Evolutionary conservation across 2,113 vertebrate species (phyloP).

Genomic region (Cromileptes altivelis): DNA sequence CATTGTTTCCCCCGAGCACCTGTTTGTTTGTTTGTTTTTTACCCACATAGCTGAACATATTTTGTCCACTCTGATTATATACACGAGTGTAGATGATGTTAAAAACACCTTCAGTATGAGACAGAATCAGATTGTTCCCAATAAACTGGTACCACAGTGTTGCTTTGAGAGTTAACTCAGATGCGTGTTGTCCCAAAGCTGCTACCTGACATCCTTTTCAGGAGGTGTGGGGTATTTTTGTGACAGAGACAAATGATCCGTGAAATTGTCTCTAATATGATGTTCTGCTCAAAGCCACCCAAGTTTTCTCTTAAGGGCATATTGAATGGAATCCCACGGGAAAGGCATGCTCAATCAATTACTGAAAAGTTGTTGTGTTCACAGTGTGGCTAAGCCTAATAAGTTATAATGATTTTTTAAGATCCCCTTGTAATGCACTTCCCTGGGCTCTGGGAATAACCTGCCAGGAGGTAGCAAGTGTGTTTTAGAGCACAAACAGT

Average conservation of each 20-base stretch:
- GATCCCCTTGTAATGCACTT: slow-evolving; percentile 39
- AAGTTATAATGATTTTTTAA: slow-evolving; percentile 60
- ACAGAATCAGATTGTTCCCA: background rate
- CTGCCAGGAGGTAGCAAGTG: background rate
- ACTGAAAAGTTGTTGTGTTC: slow-evolving; percentile 57
- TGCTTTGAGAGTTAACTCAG: slow-evolving; percentile 15
- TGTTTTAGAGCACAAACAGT: slow-evolving; percentile 16
- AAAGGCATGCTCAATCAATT: slow-evolving; percentile 57
- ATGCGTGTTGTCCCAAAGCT: slow-evolving; percentile 26
- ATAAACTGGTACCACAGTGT: background rate
- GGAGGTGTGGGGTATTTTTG: slow-evolving; percentile 48
- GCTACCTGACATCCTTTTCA: slow-evolving; percentile 19
- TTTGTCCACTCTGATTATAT: background rate
- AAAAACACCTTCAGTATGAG: background rate
- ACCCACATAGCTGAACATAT: background rate
- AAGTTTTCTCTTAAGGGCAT: slow-evolving; percentile 45
- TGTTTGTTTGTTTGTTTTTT: slow-evolving; percentile 1
- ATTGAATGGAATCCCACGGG: slow-evolving; percentile 44
- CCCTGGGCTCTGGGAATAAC: slow-evolving; percentile 19
- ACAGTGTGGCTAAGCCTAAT: slow-evolving; percentile 59
- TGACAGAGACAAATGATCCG: slow-evolving; percentile 64
- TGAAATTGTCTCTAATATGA: slow-evolving; percentile 74
- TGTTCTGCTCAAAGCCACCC: slow-evolving; percentile 59
- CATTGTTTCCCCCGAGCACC: slow-evolving; percentile 39
- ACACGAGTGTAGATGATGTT: background rate